Evolutionary conservation across 2,797 vertebrate genomes (phyloP).

Genomic region (Graptemys geographica): DNA sequence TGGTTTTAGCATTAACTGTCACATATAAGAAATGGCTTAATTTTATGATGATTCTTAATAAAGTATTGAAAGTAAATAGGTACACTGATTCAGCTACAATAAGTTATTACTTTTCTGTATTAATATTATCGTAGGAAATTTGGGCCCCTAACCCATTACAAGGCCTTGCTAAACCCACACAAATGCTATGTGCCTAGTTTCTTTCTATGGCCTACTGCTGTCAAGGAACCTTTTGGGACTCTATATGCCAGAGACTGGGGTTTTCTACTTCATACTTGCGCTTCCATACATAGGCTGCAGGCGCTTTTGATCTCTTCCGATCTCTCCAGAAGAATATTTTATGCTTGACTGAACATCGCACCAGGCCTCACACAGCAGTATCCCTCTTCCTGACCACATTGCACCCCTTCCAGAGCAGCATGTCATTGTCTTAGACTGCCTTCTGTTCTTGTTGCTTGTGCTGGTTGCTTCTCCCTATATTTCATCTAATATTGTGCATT

Average conservation of each 20-base stretch:
- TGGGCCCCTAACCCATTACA: not conserved
- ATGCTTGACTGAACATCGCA: not conserved
- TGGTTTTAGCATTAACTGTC: not conserved
- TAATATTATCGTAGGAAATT: not conserved
- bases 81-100: not conserved
- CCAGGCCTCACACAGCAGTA: not conserved
- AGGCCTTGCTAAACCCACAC: not conserved
- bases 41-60: not conserved
- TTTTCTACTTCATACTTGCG: not conserved
- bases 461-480: not conserved
- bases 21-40: not conserved
- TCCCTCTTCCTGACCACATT: not conserved
- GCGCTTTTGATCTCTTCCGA: not conserved
- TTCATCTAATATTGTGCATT: not conserved
- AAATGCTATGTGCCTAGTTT: not conserved
- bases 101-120: conserved; percentile 11
- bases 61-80: not conserved
- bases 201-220: not conserved
- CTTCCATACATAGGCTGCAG: not conserved
- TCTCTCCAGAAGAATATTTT: not conserved
- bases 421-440: not conserved
- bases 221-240: not conserved
- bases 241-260: not conserved
- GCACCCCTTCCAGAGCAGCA: conserved; percentile 6
- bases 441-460: conserved; percentile 2